Evolutionary conservation across 2,797 vertebrate species (phyloP), one percentile per base, ranked within the genome.

Genomic region (Enteromius thamalakanensis): DNA sequence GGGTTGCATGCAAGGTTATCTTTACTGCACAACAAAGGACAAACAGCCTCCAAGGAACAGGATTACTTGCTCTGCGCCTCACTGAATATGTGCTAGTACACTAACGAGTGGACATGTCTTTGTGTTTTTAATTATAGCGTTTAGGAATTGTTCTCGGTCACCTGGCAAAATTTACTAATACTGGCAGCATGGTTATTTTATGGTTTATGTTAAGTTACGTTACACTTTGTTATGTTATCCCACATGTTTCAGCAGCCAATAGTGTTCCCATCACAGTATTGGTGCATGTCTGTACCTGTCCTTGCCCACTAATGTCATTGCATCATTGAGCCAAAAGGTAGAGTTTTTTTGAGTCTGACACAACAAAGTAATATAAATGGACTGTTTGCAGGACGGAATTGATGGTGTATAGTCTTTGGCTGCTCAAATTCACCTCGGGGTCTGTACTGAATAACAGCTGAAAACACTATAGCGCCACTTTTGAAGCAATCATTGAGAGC

Each of bases 1-100:
- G 70, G 70, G 58, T 37, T 53, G 34, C 26, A n/a, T 68, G 49
- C 72, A 83, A 77, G 74, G 74, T 77, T 70, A 83, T 77, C 53
- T 49, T 47, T 70, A 60, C 65, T 26, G 65, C 65, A 62, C 17
- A 37, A 74, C 32, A 78, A 51, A 19, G 42, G 53, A 60, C 40
- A 10, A 62, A 71, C 15, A 62, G 21, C 81, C 49, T 69, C 19
- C 6, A 62, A 47, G 67, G 62, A 69, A 11, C 10, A 68, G 2
- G 72, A 82, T 82, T 26, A 55, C 49, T 32, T 58, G 34, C 62
- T 72, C 19, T 32, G 19, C 47, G 14, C 47, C 60, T 65, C 80
- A 40, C 17, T 32, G 34, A 80, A 71, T 37, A 6, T 19, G 10
- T 21, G 49, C 23, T 19, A 14, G 29, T 76, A 37, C 68, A 49